Conservation (phyloP, 2,797 vertebrate genomes). For the Tangara arthus region DNA sequence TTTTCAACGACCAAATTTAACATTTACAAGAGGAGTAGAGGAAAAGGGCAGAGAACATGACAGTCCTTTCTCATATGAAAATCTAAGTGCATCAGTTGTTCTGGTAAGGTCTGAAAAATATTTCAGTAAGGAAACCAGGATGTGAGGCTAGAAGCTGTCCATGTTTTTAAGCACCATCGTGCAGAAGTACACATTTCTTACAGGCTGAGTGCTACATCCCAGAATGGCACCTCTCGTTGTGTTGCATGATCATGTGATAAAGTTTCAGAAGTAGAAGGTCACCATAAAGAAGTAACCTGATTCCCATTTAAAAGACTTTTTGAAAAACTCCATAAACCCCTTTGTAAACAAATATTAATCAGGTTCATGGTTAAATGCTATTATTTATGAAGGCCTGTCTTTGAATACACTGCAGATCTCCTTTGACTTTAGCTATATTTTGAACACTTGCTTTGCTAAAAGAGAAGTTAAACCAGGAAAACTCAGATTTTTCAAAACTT, state of each 20-base stretch:
- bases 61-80: not conserved
- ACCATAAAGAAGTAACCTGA: not conserved
- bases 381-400: not conserved
- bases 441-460: not conserved
- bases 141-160: not conserved
- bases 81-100: not conserved
- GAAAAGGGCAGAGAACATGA: not conserved
- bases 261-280: not conserved
- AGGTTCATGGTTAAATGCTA: not conserved
- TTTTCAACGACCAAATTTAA: not conserved
- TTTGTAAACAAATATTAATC: slow-evolving; percentile 35
- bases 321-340: not conserved
- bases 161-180: not conserved
- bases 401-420: not conserved
- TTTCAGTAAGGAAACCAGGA: not conserved
- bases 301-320: not conserved
- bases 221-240: not conserved
- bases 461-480: not conserved
- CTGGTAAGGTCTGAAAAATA: not conserved
- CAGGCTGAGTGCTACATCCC: accelerated
- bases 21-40: not conserved
- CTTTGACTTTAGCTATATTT: not conserved
- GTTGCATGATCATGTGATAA: not conserved
- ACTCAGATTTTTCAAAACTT: slow-evolving; percentile 30
- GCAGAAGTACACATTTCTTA: not conserved